A percentile compares a stretch with the other conserved stretches of the same genome.
Evolutionary conservation across 2,113 vertebrate species (phyloP).

Genomic region (Dolichotis patagonum): DNA sequence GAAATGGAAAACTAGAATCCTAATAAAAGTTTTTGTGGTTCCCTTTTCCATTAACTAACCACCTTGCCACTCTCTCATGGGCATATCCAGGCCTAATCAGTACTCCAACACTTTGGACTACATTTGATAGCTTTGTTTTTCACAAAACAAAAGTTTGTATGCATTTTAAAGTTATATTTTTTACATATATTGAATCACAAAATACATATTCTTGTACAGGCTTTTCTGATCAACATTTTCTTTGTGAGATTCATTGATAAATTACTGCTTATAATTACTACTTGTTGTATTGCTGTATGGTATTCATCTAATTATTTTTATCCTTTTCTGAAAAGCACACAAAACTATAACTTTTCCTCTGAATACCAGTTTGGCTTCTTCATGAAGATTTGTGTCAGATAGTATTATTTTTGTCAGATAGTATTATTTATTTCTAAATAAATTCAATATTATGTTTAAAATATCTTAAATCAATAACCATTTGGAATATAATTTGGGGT

Average conservation of each 20-base stretch:
- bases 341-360: neutral
- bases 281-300: neutral
- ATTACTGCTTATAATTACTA: neutral
- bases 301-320: neutral
- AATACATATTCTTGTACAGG: neutral
- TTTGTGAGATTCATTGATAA: neutral
- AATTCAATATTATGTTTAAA: neutral
- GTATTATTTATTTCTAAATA: neutral
- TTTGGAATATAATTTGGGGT: neutral
- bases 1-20: neutral
- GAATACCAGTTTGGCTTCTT: neutral
- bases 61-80: accelerated
- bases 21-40: neutral
- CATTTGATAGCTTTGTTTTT: neutral
- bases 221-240: neutral
- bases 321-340: neutral
- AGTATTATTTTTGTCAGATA: neutral
- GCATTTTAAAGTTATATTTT: neutral
- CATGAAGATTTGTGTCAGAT: neutral
- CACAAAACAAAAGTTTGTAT: neutral
- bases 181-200: neutral
- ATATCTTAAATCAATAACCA: neutral
- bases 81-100: neutral
- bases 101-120: neutral
- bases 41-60: neutral